Evolutionary conservation across 2,113 vertebrate species (phyloP).

Genomic region (Platysternon megacephalum): DNA sequence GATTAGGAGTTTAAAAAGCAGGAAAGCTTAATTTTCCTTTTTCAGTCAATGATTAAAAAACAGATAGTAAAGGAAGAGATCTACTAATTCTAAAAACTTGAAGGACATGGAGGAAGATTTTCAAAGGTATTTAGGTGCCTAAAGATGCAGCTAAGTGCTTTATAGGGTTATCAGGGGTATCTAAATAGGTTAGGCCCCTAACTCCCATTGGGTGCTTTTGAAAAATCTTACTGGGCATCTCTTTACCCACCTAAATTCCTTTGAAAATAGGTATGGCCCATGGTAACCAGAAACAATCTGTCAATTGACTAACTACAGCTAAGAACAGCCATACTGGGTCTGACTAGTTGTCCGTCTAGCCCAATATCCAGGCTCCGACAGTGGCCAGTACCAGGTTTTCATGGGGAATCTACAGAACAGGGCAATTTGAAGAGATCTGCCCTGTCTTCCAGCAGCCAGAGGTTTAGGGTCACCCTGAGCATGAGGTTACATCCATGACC

Average conservation of each 20-base stretch:
- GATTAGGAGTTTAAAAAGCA: neutral
- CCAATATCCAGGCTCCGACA: neutral
- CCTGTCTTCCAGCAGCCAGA: too few species aligned
- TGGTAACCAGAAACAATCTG: neutral
- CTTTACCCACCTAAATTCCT: conserved; percentile 12
- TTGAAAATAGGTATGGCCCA: neutral
- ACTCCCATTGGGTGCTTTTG: neutral
- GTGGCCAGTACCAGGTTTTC: too few species aligned
- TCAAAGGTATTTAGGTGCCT: neutral
- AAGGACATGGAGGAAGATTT: neutral
- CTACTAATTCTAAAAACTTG: neutral
- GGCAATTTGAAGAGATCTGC: too few species aligned
- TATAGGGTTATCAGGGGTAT: neutral
- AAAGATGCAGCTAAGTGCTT: neutral
- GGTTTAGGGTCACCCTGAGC: too few species aligned
- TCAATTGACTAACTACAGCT: neutral
- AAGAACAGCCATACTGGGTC: neutral
- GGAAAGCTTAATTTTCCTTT: neutral
- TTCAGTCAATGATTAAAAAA: neutral
- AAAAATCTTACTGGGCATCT: neutral
- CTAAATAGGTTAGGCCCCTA: rapidly evolving
- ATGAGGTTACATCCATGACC: too few species aligned
- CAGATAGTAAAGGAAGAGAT: neutral
- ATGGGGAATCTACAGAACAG: too few species aligned
- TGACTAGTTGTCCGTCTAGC: neutral